Evolutionary conservation across 2,888 invertebrate genomes (phyloP), one percentile per base, ranked within the genome.

Genomic region (Acleris literana): DNA sequence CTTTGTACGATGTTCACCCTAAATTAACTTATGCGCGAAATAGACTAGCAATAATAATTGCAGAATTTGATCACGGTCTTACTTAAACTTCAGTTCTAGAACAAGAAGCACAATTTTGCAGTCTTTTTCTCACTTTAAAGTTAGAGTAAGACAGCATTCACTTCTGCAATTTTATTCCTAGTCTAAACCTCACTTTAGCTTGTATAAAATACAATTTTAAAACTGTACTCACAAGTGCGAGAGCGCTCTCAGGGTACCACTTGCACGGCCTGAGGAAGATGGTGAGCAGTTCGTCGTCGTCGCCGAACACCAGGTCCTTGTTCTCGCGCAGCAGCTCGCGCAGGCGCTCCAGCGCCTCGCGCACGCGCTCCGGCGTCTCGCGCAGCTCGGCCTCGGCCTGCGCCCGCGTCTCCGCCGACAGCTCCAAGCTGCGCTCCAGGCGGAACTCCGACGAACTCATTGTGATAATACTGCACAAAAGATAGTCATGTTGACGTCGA

Each of bases 211-310:
- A 13, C 0, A 39, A 13, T 39, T n/a, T 39, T 13, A 39, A 46
- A 46, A 16, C 46, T 39, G 18, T 51, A 92, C 94, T 94, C 82
- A 96, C 96, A 93, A 97, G 88, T 78, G 95, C 95, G 64, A 95
- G 88, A 0, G 97, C 97, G 86, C 97, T 96, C 76, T 97, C 93
- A 0, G 97, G 95, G 75, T 97, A 97, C 90, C 94, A 97, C 84
- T 97, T 97, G 87, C 96, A 96, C 29, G 97, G 96, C 67, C 97
- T 94, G 65, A 97, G 89, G 80, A 96, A 97, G 70, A 96, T 95
- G n/a, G 94, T 91, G 11, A 97, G 93, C 52, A 96, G 94, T 43
- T 96, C 96, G 73, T 97, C 97, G 73, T 96, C 96, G 51, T 96
- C 96, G 67, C 93, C 94, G 77, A 89, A 96, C 79, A 94, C 91